Evolutionary conservation across 2,113 vertebrate species (phyloP), one percentile per base, ranked within the genome.

Genomic region (Aptenodytes patagonicus): DNA sequence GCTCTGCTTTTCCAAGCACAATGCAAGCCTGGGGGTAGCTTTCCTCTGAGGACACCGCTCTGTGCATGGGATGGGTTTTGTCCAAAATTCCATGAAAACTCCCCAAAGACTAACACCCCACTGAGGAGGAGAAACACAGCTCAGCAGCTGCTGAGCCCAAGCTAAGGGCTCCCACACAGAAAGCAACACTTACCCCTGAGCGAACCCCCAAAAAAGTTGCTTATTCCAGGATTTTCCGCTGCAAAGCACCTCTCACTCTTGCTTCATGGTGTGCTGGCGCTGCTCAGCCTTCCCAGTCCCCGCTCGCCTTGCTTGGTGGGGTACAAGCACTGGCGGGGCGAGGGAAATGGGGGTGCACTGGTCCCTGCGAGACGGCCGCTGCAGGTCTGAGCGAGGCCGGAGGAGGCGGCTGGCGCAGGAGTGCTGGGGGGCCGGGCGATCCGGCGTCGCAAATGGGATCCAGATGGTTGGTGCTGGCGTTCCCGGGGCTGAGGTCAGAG

Each of bases 401-500:
- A 90, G 92, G 78, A 79, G 84, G 93, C 44, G 46, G 91, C 96
- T 94, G 92, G 34, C 55, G 91, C 86, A 78, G 97, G 95, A 97
- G 29, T 2, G 71, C 36, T 38, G 97, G 77, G 87, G 95, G 89
- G 95, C 52, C 54, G 96, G 94, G 83, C 87, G 51, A 93, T 46
- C 44, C 26, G 3, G 44, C 64, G 52, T 93, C 82, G 87, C 96
- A 98, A 98, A 98, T 98, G 97, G 96, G 96, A 98, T 98, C 96
- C 98, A 98, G 98, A 98, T 97, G 96, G 87, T 73, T 65, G 83
- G 94, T 85, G 83, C 96, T 98, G 97, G 97, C 97, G 91, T 13
- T 75, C 26, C 47, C 17, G 17, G 11, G 91, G 96, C 97, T 98
- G 98, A 98, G 96, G 97, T 98, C 98, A 98, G 97, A 77, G 95